Conservation (phyloP, 23 tunicate species). For the Styela plicata region DNA sequence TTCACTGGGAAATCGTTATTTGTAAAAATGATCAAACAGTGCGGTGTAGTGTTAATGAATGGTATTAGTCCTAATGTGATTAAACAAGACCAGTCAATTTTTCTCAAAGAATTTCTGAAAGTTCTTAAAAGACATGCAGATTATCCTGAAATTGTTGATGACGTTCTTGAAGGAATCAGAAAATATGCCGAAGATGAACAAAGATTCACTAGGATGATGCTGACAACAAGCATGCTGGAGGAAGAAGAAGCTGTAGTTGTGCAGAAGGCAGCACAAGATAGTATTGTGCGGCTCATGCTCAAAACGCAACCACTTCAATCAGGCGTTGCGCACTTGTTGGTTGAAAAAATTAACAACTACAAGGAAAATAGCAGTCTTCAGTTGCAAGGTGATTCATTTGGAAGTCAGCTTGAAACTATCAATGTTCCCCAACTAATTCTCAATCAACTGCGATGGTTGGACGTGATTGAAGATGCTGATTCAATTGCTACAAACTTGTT, state of each 20-base stretch:
- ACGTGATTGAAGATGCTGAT: not conserved
- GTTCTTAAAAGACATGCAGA: not conserved
- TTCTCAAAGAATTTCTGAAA: slow-evolving; percentile 16
- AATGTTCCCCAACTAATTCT: slow-evolving; percentile 26
- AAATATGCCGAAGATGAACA: not conserved
- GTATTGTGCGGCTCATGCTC: slow-evolving; percentile 57
- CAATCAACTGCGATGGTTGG: slow-evolving; percentile 24
- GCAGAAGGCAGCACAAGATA: slow-evolving; percentile 44
- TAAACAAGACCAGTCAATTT: not conserved
- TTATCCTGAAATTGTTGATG: not conserved
- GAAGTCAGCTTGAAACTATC: not conserved
- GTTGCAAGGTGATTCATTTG: not conserved
- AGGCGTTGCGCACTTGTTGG: slow-evolving; percentile 37
- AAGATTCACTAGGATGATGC: slow-evolving; percentile 24
- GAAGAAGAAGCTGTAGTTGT: not conserved
- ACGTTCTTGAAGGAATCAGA: slow-evolving; percentile 2
- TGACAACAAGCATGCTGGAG: slow-evolving; percentile 6
- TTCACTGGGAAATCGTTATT: slow-evolving; percentile 12
- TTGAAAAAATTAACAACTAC: slow-evolving; percentile 50
- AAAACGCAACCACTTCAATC: slow-evolving; percentile 57
- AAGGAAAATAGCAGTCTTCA: not conserved
- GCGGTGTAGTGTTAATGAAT: slow-evolving; percentile 12
- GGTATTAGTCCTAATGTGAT: slow-evolving; percentile 1
- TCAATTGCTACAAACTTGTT: slow-evolving; percentile 8
- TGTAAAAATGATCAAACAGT: not conserved